phyloP scores from a whole-genome alignment of 2,888 invertebrate genomes.

The Archaeoteleia sp. region DNA sequence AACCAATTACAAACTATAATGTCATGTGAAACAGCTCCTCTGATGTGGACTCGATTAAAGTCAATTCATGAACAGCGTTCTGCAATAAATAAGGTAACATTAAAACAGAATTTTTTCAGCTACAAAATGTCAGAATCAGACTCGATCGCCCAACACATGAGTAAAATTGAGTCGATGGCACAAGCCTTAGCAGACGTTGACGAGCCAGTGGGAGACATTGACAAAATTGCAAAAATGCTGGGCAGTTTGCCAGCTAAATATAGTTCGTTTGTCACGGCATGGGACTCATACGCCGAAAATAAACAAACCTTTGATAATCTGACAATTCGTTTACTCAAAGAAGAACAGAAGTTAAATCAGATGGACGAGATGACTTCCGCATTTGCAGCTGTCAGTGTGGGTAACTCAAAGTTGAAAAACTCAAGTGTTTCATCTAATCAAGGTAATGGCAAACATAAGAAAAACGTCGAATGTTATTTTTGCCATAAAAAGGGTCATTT shows the following conservation, averaged over 20 bases:
- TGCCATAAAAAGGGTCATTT: conserved; percentile 15
- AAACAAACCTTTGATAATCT: conserved; percentile 41
- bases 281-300: conserved; percentile 37
- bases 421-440: background rate
- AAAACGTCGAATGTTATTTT: conserved; percentile 11
- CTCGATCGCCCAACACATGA: conserved; percentile 39
- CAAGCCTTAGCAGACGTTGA: conserved; percentile 25
- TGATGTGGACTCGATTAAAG: conserved; percentile 43
- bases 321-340: conserved; percentile 27
- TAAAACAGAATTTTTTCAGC: conserved; percentile 39
- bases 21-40: conserved; percentile 2
- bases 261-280: conserved; percentile 35
- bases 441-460: background rate
- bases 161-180: conserved; percentile 40
- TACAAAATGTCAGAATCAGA: conserved; percentile 7
- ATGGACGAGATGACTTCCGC: conserved; percentile 9
- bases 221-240: conserved; percentile 36
- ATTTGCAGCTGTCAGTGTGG: conserved; percentile 1
- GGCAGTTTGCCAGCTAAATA: conserved; percentile 24
- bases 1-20: background rate
- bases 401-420: conserved; percentile 7
- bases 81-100: conserved; percentile 39
- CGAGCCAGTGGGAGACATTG: conserved; percentile 22
- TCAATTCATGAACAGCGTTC: conserved; percentile 37
- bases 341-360: conserved; percentile 7